phyloP scores from a whole-genome alignment of 2,113 vertebrate species.

The Oenanthe melanoleuca region DNA sequence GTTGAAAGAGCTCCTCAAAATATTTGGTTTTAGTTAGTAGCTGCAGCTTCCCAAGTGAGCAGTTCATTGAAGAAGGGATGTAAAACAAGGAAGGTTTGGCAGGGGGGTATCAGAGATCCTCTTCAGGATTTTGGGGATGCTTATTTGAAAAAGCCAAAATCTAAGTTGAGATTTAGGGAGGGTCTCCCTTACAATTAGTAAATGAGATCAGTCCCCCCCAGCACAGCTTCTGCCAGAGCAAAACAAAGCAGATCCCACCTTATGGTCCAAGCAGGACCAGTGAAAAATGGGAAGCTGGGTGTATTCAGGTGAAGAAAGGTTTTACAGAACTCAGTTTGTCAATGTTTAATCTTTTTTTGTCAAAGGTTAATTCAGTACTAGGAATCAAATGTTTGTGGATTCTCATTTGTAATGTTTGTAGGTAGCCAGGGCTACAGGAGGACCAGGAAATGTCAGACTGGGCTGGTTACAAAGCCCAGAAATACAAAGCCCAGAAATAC shows the following conservation, averaged over 20 bases:
- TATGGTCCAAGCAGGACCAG: not conserved
- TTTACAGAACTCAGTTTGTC: not conserved
- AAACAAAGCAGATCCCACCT: not conserved
- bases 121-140: not conserved
- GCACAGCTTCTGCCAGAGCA: not conserved
- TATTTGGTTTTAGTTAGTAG: conserved; percentile 27
- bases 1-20: conserved; percentile 49
- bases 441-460: not conserved
- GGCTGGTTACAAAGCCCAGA: not conserved
- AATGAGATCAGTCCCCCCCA: not conserved
- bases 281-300: not conserved
- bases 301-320: not conserved
- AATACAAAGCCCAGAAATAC: not conserved
- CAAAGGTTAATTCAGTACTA: not conserved
- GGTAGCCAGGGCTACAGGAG: not conserved
- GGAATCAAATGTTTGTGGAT: not conserved
- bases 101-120: not conserved
- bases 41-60: conserved; percentile 9
- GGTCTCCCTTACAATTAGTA: not conserved
- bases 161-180: not conserved
- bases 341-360: not conserved
- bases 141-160: not conserved
- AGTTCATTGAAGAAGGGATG: not conserved
- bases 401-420: not conserved
- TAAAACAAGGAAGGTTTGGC: not conserved